Evolutionary conservation across 2,797 vertebrate species (phyloP).

Genomic region (Crenichthys baileyi): DNA sequence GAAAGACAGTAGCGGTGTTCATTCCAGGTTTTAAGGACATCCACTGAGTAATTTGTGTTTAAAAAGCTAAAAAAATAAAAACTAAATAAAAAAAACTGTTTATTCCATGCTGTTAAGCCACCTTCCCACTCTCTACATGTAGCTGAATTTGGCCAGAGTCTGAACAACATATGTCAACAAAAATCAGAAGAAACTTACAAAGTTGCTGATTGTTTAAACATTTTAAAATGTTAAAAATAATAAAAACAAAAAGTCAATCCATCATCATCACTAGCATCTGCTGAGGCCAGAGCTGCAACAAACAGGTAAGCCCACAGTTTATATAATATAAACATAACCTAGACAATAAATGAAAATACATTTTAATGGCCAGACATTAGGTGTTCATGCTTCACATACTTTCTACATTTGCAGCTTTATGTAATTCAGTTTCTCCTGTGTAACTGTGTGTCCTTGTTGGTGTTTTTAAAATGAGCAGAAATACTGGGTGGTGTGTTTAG

Average conservation of each 20-base stretch:
- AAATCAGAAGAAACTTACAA: neutral
- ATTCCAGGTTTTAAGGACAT: neutral
- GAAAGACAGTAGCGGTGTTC: neutral
- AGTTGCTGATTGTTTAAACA: neutral
- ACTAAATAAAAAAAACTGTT: neutral
- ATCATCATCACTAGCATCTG: neutral
- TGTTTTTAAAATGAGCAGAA: constrained; percentile 39
- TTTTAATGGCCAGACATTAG: neutral
- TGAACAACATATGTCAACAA: constrained; percentile 51
- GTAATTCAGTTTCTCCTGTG: neutral
- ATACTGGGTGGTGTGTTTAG: constrained; percentile 43
- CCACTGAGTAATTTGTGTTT: neutral
- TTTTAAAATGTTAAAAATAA: neutral
- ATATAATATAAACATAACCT: neutral
- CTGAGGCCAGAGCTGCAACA: neutral
- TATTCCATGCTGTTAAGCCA: neutral
- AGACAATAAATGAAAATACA: neutral
- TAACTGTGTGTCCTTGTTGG: neutral
- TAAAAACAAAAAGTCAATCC: neutral
- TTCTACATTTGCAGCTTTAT: neutral
- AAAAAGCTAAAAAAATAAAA: neutral
- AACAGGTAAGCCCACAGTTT: neutral
- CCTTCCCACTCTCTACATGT: neutral
- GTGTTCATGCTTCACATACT: neutral
- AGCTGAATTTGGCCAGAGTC: neutral